Evolutionary conservation across 2,888 invertebrate species (phyloP).

Genomic region (Callyntrura guangdongensis): DNA sequence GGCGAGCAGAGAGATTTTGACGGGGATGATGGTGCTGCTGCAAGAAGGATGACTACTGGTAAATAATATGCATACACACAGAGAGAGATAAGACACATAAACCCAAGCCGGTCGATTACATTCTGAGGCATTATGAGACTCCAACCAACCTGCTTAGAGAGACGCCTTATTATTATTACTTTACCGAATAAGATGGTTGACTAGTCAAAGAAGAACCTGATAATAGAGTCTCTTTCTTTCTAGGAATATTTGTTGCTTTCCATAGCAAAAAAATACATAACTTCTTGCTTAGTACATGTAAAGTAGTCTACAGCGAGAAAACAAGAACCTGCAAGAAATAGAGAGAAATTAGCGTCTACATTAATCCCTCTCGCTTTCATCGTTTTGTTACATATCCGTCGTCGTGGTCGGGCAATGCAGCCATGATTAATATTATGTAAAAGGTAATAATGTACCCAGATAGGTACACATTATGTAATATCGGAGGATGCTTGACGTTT

Average conservation of each 20-base stretch:
- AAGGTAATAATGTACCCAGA: constrained; percentile 41
- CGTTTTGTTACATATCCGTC: constrained; percentile 69
- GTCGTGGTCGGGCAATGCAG: background rate
- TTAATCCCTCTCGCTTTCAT: constrained; percentile 64
- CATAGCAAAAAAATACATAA: too few species aligned
- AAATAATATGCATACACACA: constrained; percentile 34
- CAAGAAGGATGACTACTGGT: constrained; percentile 59
- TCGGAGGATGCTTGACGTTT: background rate
- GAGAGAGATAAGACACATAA: too few species aligned
- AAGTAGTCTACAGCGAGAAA: background rate
- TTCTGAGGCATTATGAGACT: constrained; percentile 32
- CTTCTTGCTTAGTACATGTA: background rate
- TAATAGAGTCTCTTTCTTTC: constrained; percentile 12
- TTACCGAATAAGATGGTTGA: constrained; percentile 1
- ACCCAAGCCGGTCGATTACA: too few species aligned
- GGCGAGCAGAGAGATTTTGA: background rate
- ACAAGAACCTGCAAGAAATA: background rate
- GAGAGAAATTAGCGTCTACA: constrained; percentile 2
- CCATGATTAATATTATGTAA: constrained; percentile 72
- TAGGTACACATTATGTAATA: constrained; percentile 12
- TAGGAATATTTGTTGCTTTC: constrained; percentile 30
- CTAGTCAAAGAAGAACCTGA: background rate
- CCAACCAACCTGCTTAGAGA: background rate
- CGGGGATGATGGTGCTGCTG: background rate
- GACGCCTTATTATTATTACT: constrained; percentile 35